phyloP scores from a whole-genome alignment of 35 echinoderm and acorn worm genomes.

The Heliocidaris erythrogramma region DNA sequence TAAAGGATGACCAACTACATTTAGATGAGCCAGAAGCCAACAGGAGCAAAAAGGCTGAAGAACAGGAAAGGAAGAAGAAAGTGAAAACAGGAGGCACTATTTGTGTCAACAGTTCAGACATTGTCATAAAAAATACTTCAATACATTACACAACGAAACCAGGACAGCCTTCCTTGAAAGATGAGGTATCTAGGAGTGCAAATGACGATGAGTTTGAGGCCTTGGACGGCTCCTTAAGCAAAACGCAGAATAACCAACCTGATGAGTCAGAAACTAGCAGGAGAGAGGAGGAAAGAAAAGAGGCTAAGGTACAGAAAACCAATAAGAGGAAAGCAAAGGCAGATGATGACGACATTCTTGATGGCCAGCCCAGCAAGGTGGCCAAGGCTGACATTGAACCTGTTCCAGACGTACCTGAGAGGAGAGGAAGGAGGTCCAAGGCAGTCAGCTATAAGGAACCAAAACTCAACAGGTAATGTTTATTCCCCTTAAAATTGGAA shows the following conservation, averaged over 20 bases:
- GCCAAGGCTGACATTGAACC: not conserved
- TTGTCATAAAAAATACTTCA: not conserved
- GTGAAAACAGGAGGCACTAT: not conserved
- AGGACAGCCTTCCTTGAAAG: not conserved
- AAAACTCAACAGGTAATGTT: not conserved
- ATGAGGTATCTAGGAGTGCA: not conserved
- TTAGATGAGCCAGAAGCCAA: not conserved
- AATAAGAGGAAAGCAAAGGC: not conserved
- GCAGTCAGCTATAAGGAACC: conserved; percentile 39
- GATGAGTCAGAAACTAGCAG: not conserved
- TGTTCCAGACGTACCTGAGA: not conserved
- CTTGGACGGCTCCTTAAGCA: too few species aligned
- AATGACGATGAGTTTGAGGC: not conserved
- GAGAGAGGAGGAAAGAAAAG: not conserved
- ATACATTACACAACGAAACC: not conserved
- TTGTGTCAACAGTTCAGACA: not conserved
- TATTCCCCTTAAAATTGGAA: not conserved
- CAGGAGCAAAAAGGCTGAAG: not conserved
- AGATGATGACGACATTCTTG: not conserved
- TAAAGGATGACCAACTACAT: not conserved
- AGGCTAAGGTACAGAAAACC: not conserved
- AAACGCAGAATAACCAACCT: not conserved
- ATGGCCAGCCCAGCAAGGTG: not conserved
- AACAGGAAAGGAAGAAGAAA: not conserved
- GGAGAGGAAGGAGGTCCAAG: not conserved